phyloP scores from a whole-genome alignment of 2,113 vertebrate genomes.

The Benitochromis conjunctus region DNA sequence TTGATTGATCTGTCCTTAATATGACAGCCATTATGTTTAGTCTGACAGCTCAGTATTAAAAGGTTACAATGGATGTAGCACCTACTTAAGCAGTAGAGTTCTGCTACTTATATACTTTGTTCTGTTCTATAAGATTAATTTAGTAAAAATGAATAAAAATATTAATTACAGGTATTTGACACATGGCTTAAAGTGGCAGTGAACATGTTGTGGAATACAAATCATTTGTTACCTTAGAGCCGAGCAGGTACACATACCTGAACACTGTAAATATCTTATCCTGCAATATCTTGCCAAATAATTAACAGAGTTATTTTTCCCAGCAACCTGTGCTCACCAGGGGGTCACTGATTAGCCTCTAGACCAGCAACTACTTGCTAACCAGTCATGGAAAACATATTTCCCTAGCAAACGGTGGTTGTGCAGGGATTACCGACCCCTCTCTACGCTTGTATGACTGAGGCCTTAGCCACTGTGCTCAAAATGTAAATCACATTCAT shows the following conservation, averaged over 20 bases:
- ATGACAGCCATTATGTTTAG: constrained; percentile 37
- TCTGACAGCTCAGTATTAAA: constrained; percentile 10
- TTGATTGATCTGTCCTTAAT: constrained; percentile 42
- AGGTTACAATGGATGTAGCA: background rate
- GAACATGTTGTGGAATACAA: background rate
- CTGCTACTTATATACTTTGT: background rate
- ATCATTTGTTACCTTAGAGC: background rate
- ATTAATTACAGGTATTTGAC: background rate
- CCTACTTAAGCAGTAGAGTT: background rate
- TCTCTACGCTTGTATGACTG: rapidly evolving
- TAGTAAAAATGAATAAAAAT: background rate
- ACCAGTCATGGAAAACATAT: background rate
- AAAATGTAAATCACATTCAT: background rate
- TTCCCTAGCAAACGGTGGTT: background rate
- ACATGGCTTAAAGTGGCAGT: background rate
- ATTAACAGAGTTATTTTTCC: rapidly evolving
- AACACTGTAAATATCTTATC: too few species aligned
- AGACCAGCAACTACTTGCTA: background rate
- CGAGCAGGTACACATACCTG: background rate
- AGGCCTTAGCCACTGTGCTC: background rate
- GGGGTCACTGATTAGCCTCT: background rate
- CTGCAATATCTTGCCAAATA: too few species aligned
- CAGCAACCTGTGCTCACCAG: background rate
- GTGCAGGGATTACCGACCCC: background rate
- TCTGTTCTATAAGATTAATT: background rate